A percentile compares a stretch with the other conserved stretches of the same genome.
Conservation (phyloP, 1,140 invertebrate genomes). For the Drosophila watanabei region DNA sequence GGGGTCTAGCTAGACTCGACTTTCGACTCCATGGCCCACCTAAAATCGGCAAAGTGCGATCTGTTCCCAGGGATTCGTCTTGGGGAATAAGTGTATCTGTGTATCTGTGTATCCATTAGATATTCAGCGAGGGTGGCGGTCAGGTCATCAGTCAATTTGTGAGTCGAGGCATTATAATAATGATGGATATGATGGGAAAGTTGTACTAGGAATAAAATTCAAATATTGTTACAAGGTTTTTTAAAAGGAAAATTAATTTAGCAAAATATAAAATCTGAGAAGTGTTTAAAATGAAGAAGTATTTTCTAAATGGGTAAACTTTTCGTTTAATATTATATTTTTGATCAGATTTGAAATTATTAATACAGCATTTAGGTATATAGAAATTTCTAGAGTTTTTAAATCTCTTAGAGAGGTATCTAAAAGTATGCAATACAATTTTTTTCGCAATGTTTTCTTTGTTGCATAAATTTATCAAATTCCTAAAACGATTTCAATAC, state of each 20-base stretch:
- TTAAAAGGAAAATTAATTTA: not conserved
- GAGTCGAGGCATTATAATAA: constrained; percentile 39
- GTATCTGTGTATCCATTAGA: constrained; percentile 58
- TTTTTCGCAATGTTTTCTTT: too few relatives aligned
- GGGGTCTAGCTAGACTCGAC: constrained; percentile 36
- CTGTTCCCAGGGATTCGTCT: constrained; percentile 60
- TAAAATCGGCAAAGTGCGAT: constrained; percentile 63
- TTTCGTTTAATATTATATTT: not conserved
- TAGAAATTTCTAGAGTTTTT: too few relatives aligned
- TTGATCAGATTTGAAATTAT: not conserved
- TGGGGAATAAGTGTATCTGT: constrained; percentile 13
- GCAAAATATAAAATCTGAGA: not conserved
- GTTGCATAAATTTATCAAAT: too few relatives aligned
- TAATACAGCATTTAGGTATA: too few relatives aligned
- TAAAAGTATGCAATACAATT: too few relatives aligned
- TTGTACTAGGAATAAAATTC: not conserved
- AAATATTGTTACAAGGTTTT: not conserved
- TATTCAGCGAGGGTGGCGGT: constrained; percentile 35
- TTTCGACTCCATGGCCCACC: constrained; percentile 36
- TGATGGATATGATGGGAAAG: constrained; percentile 29
- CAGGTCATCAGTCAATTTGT: constrained; percentile 75
- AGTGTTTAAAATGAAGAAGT: not conserved
- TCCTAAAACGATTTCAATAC: too few relatives aligned
- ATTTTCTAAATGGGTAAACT: not conserved
- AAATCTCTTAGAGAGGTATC: too few relatives aligned